Evolutionary conservation across 2,888 invertebrate species (phyloP), one percentile per base, ranked within the genome.

Genomic region (Andrena haemorrhoa): DNA sequence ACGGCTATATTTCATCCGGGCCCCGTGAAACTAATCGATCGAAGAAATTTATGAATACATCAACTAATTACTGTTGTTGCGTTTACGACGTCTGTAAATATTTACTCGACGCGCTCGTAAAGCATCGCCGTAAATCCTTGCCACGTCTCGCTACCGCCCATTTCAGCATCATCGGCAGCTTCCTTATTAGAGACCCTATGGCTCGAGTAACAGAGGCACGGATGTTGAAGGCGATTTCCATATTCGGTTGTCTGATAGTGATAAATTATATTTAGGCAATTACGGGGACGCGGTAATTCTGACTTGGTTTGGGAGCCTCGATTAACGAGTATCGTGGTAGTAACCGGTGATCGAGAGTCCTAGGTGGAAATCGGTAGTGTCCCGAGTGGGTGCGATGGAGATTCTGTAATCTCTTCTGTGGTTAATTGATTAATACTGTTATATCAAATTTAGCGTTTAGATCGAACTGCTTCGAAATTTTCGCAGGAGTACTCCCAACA

Each of bases 11-110:
- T 64, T 79, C 73, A 72, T 41, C 41, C 16, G 20, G 20, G 6
- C 5, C 3, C 29, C 10, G 23, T 2, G 49, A 56, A 60, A 66
- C 61, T 58, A 51, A 79, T 73, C 60, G 63, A 79, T 49, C 51
- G 16, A 41, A 29, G 68, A 73, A 69, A 73, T 79, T 79, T 79
- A 81, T 51, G 80, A 79, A 81, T 68, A 41, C 56, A 58, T 79
- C 68, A 68, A 31, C 61, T 79, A 81, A 81, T 81, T 79, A 58
- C 64, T 35, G 56, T 53, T 68, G 56, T 79, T 80, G 63, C 7
- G 47, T 80, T 79, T 72, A 79, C 73, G 80, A 79, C 60, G 58
- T 58, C 80, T 72, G 80, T 79, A 81, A 81, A 81, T 80, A 79
- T 81, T 79, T 81, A 70, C 79, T 58, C 74, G 73, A 26, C 51